phyloP scores from a whole-genome alignment of 2,888 invertebrate species.

The Dicroscelio sp. region DNA sequence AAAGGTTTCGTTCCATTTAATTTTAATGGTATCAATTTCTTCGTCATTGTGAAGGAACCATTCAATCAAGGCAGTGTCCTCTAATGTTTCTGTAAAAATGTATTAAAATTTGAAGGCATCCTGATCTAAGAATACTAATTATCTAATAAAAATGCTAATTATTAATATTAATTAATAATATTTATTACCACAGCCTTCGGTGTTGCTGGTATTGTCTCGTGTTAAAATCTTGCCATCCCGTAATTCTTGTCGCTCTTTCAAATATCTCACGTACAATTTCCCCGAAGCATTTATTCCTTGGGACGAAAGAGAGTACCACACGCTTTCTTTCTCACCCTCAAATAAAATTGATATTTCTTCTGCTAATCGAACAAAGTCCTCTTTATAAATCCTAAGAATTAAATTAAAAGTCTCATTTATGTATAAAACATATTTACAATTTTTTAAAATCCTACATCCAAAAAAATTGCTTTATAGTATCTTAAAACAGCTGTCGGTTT shows the following conservation, averaged over 20 bases:
- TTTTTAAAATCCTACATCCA: background rate
- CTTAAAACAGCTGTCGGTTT: no score
- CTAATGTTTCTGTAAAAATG: slow-evolving; percentile 23
- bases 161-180: background rate
- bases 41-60: slow-evolving; percentile 48
- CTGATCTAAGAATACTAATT: background rate
- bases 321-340: slow-evolving; percentile 12
- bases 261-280: slow-evolving; percentile 17
- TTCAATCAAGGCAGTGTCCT: slow-evolving; percentile 30
- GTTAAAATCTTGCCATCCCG: background rate
- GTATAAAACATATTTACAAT: no score
- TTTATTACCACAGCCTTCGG: background rate
- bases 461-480: background rate
- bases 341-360: background rate
- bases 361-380: background rate
- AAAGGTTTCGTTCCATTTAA: slow-evolving; percentile 36
- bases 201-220: background rate
- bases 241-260: slow-evolving; percentile 31
- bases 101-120: background rate
- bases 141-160: background rate
- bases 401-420: background rate
- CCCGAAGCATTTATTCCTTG: slow-evolving; percentile 5
- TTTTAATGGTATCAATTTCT: background rate
- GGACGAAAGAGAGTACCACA: background rate
- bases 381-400: slow-evolving; percentile 1